Evolutionary conservation across 2,888 invertebrate genomes (phyloP).

Genomic region (Toxonevra muliebris): DNA sequence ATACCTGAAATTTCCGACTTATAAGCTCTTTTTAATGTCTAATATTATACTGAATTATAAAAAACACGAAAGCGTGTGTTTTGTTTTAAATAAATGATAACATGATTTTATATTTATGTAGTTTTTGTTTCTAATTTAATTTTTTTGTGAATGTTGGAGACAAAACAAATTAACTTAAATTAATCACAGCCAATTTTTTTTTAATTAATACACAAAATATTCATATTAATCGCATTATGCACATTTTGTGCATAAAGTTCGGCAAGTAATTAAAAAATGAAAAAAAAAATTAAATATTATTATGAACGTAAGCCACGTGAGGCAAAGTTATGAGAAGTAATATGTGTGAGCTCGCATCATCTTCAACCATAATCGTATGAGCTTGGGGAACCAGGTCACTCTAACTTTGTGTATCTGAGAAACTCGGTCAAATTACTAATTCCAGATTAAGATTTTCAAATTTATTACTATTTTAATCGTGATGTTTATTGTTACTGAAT

Average conservation of each 20-base stretch:
- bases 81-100: too few relatives aligned
- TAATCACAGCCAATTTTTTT: neutral
- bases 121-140: too few relatives aligned
- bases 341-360: too few relatives aligned
- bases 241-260: neutral
- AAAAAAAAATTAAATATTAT: too few relatives aligned
- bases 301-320: too few relatives aligned
- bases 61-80: too few relatives aligned
- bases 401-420: neutral
- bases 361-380: neutral
- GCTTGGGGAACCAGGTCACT: neutral
- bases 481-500: neutral
- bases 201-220: neutral
- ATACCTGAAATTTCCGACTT: too few relatives aligned
- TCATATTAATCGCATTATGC: neutral
- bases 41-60: too few relatives aligned
- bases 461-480: neutral
- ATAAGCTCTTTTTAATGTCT: too few relatives aligned
- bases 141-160: neutral
- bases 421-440: constrained; percentile 6
- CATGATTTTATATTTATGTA: too few relatives aligned
- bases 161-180: neutral
- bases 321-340: too few relatives aligned
- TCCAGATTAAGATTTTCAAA: neutral
- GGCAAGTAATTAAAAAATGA: neutral